Evolutionary conservation across 2,113 vertebrate species (phyloP).

Genomic region (Anser cygnoides): DNA sequence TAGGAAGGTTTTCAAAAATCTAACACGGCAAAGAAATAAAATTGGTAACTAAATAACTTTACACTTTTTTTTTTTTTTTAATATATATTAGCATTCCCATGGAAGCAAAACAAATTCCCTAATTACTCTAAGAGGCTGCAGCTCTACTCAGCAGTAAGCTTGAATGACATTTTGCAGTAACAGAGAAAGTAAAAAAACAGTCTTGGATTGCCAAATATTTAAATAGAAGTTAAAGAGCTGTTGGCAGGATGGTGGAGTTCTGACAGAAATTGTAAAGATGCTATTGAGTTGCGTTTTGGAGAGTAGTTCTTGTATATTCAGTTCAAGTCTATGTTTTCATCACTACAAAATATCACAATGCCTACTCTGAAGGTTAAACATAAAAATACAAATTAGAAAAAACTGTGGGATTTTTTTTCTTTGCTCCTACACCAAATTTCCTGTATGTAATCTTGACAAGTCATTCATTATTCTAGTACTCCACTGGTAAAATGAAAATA

Average conservation of each 20-base stretch:
- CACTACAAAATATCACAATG: not conserved
- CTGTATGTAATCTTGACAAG: not conserved
- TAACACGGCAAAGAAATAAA: not conserved
- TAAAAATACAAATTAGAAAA: not conserved
- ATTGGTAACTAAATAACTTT: not conserved
- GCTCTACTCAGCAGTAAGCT: not conserved
- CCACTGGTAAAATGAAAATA: not conserved
- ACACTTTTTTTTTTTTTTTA: not conserved
- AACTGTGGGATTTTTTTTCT: not conserved
- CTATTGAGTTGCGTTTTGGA: not conserved
- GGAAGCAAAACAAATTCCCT: not conserved
- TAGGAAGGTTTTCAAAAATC: not conserved
- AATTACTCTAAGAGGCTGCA: not conserved
- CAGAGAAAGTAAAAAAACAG: not conserved
- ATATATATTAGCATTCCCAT: not conserved
- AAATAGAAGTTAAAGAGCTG: constrained; percentile 8
- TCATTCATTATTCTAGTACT: not conserved
- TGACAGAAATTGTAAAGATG: constrained; percentile 10
- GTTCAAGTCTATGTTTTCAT: not conserved
- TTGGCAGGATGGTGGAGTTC: not conserved
- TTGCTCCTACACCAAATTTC: not conserved
- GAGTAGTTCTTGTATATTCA: not conserved
- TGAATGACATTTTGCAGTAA: constrained; percentile 14
- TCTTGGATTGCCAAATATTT: constrained; percentile 19
- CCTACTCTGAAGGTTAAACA: constrained; percentile 24